phyloP scores from a whole-genome alignment of 2,888 invertebrate genomes.

The Diarsia brunnea region DNA sequence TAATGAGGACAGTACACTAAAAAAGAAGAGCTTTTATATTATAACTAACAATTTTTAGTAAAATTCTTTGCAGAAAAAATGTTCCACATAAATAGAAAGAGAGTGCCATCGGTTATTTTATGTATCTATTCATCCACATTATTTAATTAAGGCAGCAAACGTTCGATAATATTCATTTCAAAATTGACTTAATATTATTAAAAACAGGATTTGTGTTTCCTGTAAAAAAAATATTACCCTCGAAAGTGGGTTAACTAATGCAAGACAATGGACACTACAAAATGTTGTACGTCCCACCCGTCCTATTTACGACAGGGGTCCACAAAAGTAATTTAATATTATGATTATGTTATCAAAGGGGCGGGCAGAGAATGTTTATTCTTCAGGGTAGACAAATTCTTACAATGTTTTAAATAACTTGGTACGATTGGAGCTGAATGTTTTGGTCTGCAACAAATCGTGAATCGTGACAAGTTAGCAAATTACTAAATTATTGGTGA shows the following conservation, averaged over 20 bases:
- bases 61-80: background rate
- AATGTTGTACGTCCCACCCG: constrained; percentile 20
- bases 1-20: background rate
- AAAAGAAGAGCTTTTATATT: background rate
- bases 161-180: background rate
- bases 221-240: constrained; percentile 21
- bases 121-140: background rate
- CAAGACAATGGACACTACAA: constrained; percentile 23
- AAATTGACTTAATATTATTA: constrained; percentile 3
- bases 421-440: background rate
- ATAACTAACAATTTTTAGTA: background rate
- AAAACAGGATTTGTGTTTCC: background rate
- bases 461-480: background rate
- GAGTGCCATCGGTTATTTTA: background rate
- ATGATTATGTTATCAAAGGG: constrained; percentile 44
- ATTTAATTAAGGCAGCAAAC: background rate
- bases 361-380: background rate
- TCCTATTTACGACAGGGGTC: constrained; percentile 27
- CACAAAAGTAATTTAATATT: constrained; percentile 50
- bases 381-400: constrained; percentile 4
- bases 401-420: constrained; percentile 6
- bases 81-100: background rate
- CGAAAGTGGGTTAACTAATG: constrained; percentile 29
- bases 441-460: background rate
- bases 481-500: background rate